Evolutionary conservation across 2,797 vertebrate species (phyloP).

Genomic region (Gallinago stenura): DNA sequence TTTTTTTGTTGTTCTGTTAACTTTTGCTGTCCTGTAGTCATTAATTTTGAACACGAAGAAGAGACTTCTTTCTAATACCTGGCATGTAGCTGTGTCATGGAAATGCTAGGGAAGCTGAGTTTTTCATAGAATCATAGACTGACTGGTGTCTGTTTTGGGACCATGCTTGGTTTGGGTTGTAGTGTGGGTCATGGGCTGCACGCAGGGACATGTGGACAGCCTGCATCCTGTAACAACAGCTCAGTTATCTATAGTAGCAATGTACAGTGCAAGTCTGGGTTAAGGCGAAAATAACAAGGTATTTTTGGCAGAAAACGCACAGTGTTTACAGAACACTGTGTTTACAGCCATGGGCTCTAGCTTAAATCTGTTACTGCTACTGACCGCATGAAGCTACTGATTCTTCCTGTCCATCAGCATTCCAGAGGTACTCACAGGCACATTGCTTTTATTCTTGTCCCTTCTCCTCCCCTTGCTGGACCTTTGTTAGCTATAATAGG

Average conservation of each 20-base stretch:
- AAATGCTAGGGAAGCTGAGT: not conserved
- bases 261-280: not conserved
- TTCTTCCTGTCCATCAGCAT: not conserved
- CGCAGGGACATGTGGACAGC: fast-evolving
- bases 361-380: not conserved
- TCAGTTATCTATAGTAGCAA: not conserved
- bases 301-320: not conserved
- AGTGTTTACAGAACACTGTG: not conserved
- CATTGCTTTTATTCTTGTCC: not conserved
- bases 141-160: not conserved
- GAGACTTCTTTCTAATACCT: not conserved
- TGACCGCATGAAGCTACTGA: not conserved
- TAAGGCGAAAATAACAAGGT: not conserved
- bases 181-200: not conserved
- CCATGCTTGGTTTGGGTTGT: not conserved
- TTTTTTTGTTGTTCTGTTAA: not conserved
- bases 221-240: not conserved
- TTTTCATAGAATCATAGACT: not conserved
- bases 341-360: not conserved
- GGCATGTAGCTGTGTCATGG: not conserved
- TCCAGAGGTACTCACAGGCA: not conserved
- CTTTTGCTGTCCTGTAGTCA: not conserved
- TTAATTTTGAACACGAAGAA: not conserved
- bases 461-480: not conserved
- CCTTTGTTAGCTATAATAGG: not conserved